Evolutionary conservation across 2,888 invertebrate species (phyloP), one percentile per base, ranked within the genome.

Genomic region (Lacanobia oleracea): DNA sequence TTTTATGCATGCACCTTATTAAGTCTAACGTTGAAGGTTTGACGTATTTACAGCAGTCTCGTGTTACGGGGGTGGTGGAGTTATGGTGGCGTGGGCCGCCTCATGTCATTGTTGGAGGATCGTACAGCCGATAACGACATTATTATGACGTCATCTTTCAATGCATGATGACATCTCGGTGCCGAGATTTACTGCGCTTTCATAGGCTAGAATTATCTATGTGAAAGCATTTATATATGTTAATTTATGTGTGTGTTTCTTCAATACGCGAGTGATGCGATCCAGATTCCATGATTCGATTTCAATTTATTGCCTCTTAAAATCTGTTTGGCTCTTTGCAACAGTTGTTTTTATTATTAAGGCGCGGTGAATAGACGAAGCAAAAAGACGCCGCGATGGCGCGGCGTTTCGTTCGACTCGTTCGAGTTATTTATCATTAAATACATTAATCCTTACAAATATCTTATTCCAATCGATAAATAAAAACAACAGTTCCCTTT

Each of bases 1-100:
- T 80, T 77, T 85, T 83, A 86, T 85, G 81, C 73, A 83, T 77
- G 75, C 83, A 78, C 79, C 82, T 85, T 86, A 88, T 84, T 86
- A 87, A 85, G 83, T 86, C 80, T 82, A 82, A 83, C 72, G 79
- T 80, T 82, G 81, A 85, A 86, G 81, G 74, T 82, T 84, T 85
- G 86, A 87, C 78, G 77, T 88, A 81, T 84, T 83, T 84, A 84
- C 83, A 77, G 72, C 79, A 70, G 69, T 76, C 78, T 77, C 59
- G 70, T 86, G 77, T 67, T 75, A 81, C 76, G 82, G 80, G 86
- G 87, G 87, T 84, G 86, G 86, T 65, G 73, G 76, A 87, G 77
- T 83, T 86, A 87, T 87, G 57, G 82, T n/a, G 75, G 85, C 79
- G 86, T 86, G 87, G 84, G 88, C 74, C 23, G 75, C 79, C 57